These are phyloP conservation scores for Cheilosia urbana DNA, from an alignment of 2,888 invertebrate genomes.

Conservation along the genomic window DNA sequence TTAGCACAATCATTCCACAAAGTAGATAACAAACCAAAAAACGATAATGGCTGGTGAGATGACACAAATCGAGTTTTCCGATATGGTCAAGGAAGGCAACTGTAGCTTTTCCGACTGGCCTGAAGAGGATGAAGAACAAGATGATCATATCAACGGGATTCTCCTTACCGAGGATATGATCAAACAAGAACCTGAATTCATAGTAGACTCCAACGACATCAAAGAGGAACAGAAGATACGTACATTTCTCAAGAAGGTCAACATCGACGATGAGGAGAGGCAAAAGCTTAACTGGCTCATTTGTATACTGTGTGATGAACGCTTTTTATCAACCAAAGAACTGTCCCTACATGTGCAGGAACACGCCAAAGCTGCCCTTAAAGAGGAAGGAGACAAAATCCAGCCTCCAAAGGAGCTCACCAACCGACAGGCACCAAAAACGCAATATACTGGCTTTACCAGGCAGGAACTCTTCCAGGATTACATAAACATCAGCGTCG, in stretches of 20 bases:
- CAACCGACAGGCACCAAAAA: conserved; percentile 68
- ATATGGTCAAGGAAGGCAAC: conserved; percentile 71
- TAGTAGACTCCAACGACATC: conserved; percentile 34
- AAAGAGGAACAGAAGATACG: conserved; percentile 65
- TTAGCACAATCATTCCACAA: conserved; percentile 50
- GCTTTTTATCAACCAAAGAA: conserved; percentile 66
- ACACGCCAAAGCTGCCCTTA: conserved; percentile 43
- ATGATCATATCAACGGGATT: conserved; percentile 22
- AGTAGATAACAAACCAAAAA: conserved; percentile 28
- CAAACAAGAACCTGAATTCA: conserved; percentile 67
- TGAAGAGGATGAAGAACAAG: conserved; percentile 48
- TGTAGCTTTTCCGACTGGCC: conserved; percentile 67
- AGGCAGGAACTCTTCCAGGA: conserved; percentile 64
- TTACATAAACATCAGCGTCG: conserved; percentile 63
- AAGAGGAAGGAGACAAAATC: conserved; percentile 13
- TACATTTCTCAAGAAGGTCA: conserved; percentile 46
- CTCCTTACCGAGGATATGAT: conserved; percentile 68
- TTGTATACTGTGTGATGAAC: conserved; percentile 64
- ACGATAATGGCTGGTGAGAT: conserved; percentile 64
- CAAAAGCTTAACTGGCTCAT: conserved; percentile 59
- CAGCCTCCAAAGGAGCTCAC: conserved; percentile 37
- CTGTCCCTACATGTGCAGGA: conserved; percentile 56
- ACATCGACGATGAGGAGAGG: conserved; percentile 49
- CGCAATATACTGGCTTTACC: conserved; percentile 61
- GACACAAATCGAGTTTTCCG: conserved; percentile 69